Conservation (phyloP, 2,888 invertebrate genomes). For the Polia nebulosa region DNA sequence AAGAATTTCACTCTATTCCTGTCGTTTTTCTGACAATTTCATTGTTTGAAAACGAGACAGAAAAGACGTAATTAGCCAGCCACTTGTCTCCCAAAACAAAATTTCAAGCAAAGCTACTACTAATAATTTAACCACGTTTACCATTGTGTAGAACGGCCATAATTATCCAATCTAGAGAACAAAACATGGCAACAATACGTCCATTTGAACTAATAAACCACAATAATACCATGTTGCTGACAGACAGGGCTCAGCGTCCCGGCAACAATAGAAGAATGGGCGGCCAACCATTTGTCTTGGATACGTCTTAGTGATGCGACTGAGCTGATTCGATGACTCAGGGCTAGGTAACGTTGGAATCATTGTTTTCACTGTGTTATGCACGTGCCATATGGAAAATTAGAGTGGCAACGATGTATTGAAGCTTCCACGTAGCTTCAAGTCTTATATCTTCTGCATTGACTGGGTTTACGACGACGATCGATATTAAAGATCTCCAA, state of each 20-base stretch:
- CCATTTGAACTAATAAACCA: constrained; percentile 62
- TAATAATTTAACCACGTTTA: constrained; percentile 31
- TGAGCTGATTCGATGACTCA: not conserved
- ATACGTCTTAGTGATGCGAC: constrained; percentile 9
- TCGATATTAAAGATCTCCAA: no score
- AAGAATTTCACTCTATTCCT: not conserved
- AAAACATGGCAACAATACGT: constrained; percentile 65
- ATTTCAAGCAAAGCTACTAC: constrained; percentile 39
- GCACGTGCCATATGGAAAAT: no score
- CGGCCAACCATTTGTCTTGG: constrained; percentile 62
- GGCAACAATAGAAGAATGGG: constrained; percentile 61
- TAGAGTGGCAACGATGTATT: no score
- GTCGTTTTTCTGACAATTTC: not conserved
- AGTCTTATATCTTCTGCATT: no score
- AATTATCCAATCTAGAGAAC: constrained; percentile 59
- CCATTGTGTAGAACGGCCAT: constrained; percentile 50
- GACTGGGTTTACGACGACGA: no score
- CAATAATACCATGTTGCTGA: constrained; percentile 55
- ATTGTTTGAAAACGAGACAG: not conserved
- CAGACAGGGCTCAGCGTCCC: constrained; percentile 66
- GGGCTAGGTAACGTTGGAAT: not conserved
- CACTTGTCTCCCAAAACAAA: constrained; percentile 7
- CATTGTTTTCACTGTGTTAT: no score
- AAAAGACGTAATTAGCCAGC: constrained; percentile 3
- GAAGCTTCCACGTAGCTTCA: no score